These are phyloP conservation scores for Habrosyne pyritoides DNA, from an alignment of 2,888 invertebrate species.

Conservation along the genomic window DNA sequence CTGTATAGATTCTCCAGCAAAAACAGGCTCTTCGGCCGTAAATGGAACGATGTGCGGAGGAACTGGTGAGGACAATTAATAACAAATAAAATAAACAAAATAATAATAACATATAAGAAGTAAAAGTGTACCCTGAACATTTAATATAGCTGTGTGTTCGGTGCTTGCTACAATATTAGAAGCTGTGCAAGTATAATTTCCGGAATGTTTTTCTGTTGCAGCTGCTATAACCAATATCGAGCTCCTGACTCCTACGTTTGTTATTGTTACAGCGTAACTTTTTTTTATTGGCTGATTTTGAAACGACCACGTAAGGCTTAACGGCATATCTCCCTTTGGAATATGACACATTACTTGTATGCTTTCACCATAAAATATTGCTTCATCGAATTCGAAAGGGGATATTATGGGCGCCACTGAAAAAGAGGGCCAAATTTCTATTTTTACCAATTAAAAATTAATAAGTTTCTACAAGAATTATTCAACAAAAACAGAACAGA, in stretches of 20 bases:
- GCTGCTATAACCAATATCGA: constrained; percentile 86
- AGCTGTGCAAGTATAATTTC: constrained; percentile 90
- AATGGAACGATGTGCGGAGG: constrained; percentile 86
- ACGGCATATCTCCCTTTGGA: constrained; percentile 88
- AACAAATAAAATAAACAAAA: constrained; percentile 42
- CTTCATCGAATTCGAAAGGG: constrained; percentile 83
- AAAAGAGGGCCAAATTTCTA: constrained; percentile 44
- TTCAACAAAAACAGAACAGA: constrained; percentile 49
- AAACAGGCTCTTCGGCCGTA: constrained; percentile 84
- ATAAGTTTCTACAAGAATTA: constrained; percentile 22
- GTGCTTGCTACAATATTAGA: constrained; percentile 87
- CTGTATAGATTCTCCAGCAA: constrained; percentile 86
- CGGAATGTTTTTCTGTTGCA: constrained; percentile 87
- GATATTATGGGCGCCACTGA: constrained; percentile 85
- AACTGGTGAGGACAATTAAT: constrained; percentile 72
- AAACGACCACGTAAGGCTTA: constrained; percentile 87
- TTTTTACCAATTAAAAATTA: constrained; percentile 18
- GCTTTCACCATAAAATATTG: constrained; percentile 83
- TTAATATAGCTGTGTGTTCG: constrained; percentile 85
- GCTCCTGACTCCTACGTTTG: constrained; percentile 84
- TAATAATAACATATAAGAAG: constrained; percentile 46
- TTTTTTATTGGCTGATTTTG: constrained; percentile 80
- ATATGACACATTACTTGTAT: constrained; percentile 83
- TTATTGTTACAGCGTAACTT: constrained; percentile 73
- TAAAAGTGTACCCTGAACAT: constrained; percentile 85